Evolutionary conservation across 92 coral and sea anemone genomes (phyloP).

Genomic region (Parazoanthus darwini): DNA sequence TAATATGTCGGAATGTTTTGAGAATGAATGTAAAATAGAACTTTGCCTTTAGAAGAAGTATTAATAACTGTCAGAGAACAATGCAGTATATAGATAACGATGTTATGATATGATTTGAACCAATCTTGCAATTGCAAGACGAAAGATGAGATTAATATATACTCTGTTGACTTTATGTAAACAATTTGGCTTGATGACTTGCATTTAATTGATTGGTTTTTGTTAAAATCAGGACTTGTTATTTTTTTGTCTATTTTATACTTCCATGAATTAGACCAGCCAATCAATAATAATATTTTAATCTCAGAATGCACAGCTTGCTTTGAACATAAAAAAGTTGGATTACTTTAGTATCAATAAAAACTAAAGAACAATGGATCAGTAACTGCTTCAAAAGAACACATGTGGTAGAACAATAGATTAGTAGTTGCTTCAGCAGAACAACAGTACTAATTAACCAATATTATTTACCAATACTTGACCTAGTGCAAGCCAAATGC

Average conservation of each 20-base stretch:
- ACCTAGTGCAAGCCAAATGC: too few species aligned
- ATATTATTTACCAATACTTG: too few species aligned
- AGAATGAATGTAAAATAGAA: neutral
- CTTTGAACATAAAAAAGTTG: too few species aligned
- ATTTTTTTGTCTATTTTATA: too few species aligned
- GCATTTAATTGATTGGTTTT: neutral
- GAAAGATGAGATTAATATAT: neutral
- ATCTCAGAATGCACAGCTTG: neutral
- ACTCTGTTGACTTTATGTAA: neutral
- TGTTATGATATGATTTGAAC: neutral
- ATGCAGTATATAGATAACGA: too few species aligned
- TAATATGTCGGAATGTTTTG: neutral
- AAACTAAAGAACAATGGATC: neutral
- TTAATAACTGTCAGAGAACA: neutral
- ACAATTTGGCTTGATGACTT: neutral
- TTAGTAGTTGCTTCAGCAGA: neutral
- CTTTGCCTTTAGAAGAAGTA: neutral
- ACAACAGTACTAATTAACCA: neutral
- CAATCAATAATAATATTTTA: neutral
- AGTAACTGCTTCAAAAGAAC: neutral
- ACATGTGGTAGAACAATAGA: neutral
- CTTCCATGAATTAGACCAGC: neutral
- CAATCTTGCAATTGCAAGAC: neutral
- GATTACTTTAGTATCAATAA: neutral
- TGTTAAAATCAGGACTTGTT: neutral